Evolutionary conservation across 2,888 invertebrate species (phyloP), one percentile per base, ranked within the genome.

Genomic region (Eupeodes latifasciatus): DNA sequence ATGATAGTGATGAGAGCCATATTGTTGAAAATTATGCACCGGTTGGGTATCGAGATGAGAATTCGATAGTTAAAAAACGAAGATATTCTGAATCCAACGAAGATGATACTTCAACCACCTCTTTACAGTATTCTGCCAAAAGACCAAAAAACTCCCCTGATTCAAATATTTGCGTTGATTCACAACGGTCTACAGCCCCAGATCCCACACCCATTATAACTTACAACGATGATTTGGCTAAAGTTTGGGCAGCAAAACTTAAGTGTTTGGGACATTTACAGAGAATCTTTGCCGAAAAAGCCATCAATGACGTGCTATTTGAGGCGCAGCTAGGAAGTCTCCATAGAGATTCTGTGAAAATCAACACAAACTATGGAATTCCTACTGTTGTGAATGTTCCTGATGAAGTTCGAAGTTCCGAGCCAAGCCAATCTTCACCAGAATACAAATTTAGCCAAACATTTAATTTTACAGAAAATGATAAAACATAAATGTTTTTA

Each of bases 231-330:
- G 79, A 86, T n/a, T 71, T 86, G n/a, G 91, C 93, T 9, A 92
- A 92, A 57, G 92, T 93, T 4, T 93, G 93, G 93, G 92, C 93
- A 4, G 90, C 91, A 75, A 93, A 93, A 66, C 78, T 93, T 0
- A 92, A 93, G 72, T 91, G 92, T 19, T 85, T 93, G 75, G 91
- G 91, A 0, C 91, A 91, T 9, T 92, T 92, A 14, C 93, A 93
- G 61, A 91, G 93, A 0, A 88, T 93, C 4, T 90, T 92, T n/a
- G 93, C 93, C 1, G 93, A 93, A 81, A 92, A 93, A 7, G 93
- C 93, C 67, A 92, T 93, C 64, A 93, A 93, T 47, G 93, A 93
- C 75, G 92, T 93, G 10, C 91, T 93, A 0, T 93, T 93, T 49
- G 93, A 93, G 81, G 93, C 92, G 1, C 93, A 93, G 81, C 91